Evolutionary conservation across 2,797 vertebrate species (phyloP), one percentile per base, ranked within the genome.

Genomic region (Neoniphon sammara): DNA sequence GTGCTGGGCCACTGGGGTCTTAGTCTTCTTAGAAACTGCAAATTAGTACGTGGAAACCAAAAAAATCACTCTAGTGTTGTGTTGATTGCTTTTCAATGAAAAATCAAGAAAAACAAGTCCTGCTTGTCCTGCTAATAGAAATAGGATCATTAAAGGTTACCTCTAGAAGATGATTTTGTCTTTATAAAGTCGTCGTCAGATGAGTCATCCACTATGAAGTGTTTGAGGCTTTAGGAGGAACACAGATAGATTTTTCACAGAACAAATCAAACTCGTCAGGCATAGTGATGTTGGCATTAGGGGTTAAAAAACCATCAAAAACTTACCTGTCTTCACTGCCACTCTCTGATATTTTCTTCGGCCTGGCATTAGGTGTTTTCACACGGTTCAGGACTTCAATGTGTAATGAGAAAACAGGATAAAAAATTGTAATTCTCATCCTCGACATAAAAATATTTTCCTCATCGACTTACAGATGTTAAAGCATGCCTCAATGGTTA

Each of bases 161-260:
- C 93, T 92, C 88, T 92, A 14, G 75, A 68, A 30, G 84, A 62
- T 0, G 87, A 34, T 81, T 91, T 93, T 10, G 86, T 77, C 72
- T 88, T 27, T 36, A 92, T 60, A 70, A 95, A 95, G 86, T 95
- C 94, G 27, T 95, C 94, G 34, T 92, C 93, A 36, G 94, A 94
- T 7, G 84, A 93, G 46, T 90, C 80, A 25, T 92, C 76, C 68
- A 94, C 93, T 49, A 95, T 91, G 67, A 95, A 94, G 25, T 89
- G 63, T 83, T 91, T 93, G 21, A 94, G 80, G 75, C 94, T 94
- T 81, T 58, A 27, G 23, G 58, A 66, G 27, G 75, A 66, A 88
- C 1, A 78, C 21, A 59, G 1, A 27, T 67, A 25, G 39, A n/a
- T 23, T 27, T 18, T 18, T 11, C 47, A 31, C 63, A 63, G 1